Conservation (phyloP, 2,888 invertebrate genomes). For the Galerucella calmariensis region DNA sequence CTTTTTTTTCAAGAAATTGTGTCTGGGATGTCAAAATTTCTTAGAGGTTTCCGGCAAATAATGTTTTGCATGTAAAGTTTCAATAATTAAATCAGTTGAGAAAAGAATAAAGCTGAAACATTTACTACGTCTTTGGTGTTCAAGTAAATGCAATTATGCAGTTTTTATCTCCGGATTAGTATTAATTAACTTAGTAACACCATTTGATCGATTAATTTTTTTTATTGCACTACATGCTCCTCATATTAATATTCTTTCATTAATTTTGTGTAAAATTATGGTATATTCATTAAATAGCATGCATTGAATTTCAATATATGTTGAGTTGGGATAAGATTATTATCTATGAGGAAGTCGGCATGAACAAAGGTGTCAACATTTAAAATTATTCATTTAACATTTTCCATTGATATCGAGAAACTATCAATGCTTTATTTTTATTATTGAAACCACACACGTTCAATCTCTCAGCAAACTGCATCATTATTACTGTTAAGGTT, state of each 20-base stretch:
- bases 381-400: no score
- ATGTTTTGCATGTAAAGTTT: background rate
- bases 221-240: background rate
- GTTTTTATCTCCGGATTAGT: background rate
- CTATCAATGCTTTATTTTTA: no score
- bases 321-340: no score
- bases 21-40: no score
- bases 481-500: background rate
- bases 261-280: background rate
- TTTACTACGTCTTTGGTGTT: background rate
- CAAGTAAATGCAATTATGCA: background rate
- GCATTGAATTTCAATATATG: background rate
- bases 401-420: no score
- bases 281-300: background rate
- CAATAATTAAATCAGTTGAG: background rate
- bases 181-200: background rate
- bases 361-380: no score
- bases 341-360: no score
- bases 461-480: background rate
- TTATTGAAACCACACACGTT: background rate
- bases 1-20: no score
- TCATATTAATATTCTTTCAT: conserved; percentile 1
- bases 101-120: background rate
- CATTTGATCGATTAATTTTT: background rate
- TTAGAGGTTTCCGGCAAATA: no score